These are phyloP conservation scores for Galago senegalensis DNA, from an alignment of 2,797 vertebrate genomes.

Conservation along the genomic window DNA sequence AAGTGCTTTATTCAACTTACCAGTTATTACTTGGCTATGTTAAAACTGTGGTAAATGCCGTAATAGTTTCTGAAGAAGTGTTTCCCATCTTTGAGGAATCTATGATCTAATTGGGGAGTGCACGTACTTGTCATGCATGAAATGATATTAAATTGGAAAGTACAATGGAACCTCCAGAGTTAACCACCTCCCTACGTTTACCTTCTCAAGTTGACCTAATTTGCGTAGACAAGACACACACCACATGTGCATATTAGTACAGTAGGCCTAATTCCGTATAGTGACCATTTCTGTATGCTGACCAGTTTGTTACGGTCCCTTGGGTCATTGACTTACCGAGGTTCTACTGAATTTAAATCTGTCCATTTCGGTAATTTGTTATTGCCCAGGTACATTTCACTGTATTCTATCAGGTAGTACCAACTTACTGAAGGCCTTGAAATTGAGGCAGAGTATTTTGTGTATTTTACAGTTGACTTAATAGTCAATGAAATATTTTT, in stretches of 20 bases:
- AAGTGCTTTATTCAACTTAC: slow-evolving; percentile 6
- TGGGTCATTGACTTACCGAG: too few relatives aligned
- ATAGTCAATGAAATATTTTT: background rate
- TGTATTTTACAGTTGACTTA: slow-evolving; percentile 2
- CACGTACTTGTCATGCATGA: background rate
- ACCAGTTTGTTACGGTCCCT: too few relatives aligned
- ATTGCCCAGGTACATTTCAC: background rate
- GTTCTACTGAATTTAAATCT: background rate
- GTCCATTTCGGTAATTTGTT: slow-evolving; percentile 1
- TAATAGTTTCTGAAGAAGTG: background rate
- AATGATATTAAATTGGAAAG: background rate
- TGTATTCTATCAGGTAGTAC: background rate
- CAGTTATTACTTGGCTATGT: background rate
- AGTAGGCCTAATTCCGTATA: too few relatives aligned
- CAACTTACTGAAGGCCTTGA: slow-evolving; percentile 5
- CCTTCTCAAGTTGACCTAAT: too few relatives aligned
- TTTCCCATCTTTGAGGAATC: background rate
- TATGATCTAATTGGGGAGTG: background rate
- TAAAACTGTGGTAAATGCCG: background rate
- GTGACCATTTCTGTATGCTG: too few relatives aligned
- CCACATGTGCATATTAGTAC: too few relatives aligned
- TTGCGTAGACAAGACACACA: too few relatives aligned
- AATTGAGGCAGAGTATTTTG: slow-evolving; percentile 7
- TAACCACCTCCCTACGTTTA: too few relatives aligned
- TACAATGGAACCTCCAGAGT: background rate